These are phyloP conservation scores for Acanthosoma haemorrhoidale DNA, from an alignment of 2,888 invertebrate genomes.

Conservation along the genomic window DNA sequence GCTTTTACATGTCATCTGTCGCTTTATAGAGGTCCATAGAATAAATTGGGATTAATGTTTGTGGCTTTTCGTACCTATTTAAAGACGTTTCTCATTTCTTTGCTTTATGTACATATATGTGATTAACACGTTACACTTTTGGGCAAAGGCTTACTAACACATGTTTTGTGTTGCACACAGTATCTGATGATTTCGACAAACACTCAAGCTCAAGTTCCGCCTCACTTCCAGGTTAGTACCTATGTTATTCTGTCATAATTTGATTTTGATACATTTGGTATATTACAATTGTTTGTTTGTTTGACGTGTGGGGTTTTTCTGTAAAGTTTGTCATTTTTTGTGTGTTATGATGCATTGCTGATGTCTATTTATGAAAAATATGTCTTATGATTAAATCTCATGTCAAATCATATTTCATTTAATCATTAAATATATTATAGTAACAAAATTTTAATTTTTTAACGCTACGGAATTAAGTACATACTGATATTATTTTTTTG, in stretches of 20 bases:
- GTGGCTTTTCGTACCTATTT: not conserved
- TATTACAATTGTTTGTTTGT: not conserved
- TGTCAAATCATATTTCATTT: too few species aligned
- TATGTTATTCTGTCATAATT: not conserved
- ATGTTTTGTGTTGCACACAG: constrained; percentile 35
- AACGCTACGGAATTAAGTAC: too few species aligned
- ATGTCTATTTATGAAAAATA: not conserved
- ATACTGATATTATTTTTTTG: too few species aligned
- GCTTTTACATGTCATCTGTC: not conserved
- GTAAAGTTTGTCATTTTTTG: not conserved
- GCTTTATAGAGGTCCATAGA: not conserved
- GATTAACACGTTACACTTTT: not conserved
- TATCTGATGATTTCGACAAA: constrained; percentile 55
- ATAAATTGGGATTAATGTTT: not conserved
- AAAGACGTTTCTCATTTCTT: not conserved
- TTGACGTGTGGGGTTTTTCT: not conserved
- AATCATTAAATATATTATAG: too few species aligned
- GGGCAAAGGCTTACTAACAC: constrained; percentile 29
- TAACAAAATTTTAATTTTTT: too few species aligned
- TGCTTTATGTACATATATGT: constrained; percentile 15
- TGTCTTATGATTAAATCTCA: too few species aligned
- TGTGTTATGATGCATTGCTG: not conserved
- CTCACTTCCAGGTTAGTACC: constrained; percentile 61
- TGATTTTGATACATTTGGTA: not conserved
- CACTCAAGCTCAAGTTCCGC: constrained; percentile 64